Evolutionary conservation across 2,797 vertebrate genomes (phyloP).

Genomic region (Hemitrygon akajei): DNA sequence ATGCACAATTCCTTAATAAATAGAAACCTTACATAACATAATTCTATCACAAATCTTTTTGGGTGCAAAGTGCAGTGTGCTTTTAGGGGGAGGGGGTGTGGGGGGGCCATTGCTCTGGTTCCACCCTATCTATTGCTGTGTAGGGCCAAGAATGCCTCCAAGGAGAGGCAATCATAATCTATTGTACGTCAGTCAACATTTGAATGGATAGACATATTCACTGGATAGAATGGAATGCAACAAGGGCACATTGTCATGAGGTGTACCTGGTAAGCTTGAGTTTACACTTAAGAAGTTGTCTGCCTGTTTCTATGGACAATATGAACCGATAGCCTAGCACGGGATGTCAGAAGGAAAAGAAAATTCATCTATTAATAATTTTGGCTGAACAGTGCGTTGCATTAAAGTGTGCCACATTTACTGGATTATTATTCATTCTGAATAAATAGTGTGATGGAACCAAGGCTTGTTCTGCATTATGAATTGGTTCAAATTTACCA

Average conservation of each 20-base stretch:
- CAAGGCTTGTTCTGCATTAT: neutral
- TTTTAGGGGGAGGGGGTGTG: neutral
- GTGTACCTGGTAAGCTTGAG: neutral
- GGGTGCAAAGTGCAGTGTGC: no score
- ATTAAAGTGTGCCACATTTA: neutral
- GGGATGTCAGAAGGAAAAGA: neutral
- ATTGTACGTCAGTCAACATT: neutral
- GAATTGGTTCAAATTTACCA: neutral
- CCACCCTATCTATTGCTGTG: neutral
- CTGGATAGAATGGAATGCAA: neutral
- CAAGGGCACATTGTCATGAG: neutral
- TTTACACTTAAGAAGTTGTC: neutral
- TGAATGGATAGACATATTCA: neutral
- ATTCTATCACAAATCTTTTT: neutral
- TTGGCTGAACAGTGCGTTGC: neutral
- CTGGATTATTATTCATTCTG: neutral
- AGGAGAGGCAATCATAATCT: neutral
- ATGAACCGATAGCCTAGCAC: neutral
- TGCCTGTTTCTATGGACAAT: neutral
- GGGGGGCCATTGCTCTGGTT: neutral
- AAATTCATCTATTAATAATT: neutral
- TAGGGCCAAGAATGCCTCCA: neutral
- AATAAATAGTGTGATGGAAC: neutral
- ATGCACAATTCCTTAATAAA: neutral
- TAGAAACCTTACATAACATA: neutral